phyloP scores from a whole-genome alignment of 2,888 invertebrate species.

The Cheilosia urbana region DNA sequence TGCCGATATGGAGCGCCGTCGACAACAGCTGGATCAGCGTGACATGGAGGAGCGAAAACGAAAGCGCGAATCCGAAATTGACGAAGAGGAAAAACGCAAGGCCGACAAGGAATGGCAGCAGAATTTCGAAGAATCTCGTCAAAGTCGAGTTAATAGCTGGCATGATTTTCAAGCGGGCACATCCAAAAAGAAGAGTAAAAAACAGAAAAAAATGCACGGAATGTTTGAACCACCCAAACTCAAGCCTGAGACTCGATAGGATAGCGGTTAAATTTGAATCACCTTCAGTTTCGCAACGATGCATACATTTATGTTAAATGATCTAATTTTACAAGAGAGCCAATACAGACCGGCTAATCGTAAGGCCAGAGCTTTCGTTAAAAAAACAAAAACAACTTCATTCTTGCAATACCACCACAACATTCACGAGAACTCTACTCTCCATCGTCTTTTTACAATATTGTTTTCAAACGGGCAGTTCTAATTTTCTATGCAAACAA shows the following conservation, averaged over 20 bases:
- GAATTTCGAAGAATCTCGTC: constrained; percentile 98
- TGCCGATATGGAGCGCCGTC: constrained; percentile 97
- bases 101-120: constrained; percentile 98
- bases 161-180: constrained; percentile 92
- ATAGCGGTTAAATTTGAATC: constrained; percentile 15
- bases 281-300: constrained; percentile 44
- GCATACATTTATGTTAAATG: constrained; percentile 45
- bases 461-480: constrained; percentile 54
- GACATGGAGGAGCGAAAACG: constrained; percentile 97
- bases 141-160: constrained; percentile 96
- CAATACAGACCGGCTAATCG: constrained; percentile 26
- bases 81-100: constrained; percentile 94
- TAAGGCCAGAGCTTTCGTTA: constrained; percentile 11
- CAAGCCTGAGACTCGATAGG: constrained; percentile 94
- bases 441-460: constrained; percentile 32
- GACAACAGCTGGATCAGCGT: constrained; percentile 93
- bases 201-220: constrained; percentile 90
- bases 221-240: constrained; percentile 95
- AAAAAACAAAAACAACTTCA: not conserved
- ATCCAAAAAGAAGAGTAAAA: constrained; percentile 88
- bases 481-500: constrained; percentile 65
- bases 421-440: constrained; percentile 34
- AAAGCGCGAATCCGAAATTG: constrained; percentile 96
- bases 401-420: constrained; percentile 45
- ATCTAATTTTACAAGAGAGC: constrained; percentile 30